phyloP scores from a whole-genome alignment of 2,888 invertebrate genomes.

The Neoascia interrupta region DNA sequence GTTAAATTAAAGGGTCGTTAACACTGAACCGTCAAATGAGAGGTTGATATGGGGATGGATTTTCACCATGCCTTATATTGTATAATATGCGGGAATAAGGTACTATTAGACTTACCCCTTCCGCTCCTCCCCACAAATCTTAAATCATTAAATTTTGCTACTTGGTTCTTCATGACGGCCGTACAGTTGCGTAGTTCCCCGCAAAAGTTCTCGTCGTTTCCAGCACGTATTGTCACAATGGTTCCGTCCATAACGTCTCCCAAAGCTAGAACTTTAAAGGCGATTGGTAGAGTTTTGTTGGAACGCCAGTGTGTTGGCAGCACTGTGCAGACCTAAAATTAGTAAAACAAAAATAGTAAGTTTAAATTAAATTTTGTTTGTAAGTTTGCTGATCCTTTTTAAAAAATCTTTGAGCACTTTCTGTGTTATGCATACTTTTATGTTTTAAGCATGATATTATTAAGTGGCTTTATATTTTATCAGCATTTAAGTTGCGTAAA shows the following conservation, averaged over 20 bases:
- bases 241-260: constrained; percentile 97
- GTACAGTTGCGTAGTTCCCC: constrained; percentile 96
- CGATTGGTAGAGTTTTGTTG: constrained; percentile 97
- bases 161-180: constrained; percentile 97
- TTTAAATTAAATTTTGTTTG: background rate
- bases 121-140: constrained; percentile 98
- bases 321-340: constrained; percentile 86
- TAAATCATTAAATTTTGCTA: constrained; percentile 98
- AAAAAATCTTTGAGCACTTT: no score
- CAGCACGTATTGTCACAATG: constrained; percentile 94
- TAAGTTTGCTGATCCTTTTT: no score
- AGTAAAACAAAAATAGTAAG: no score
- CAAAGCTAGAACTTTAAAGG: constrained; percentile 95
- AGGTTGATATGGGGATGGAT: background rate
- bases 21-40: constrained; percentile 53
- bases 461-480: no score
- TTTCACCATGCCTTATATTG: background rate
- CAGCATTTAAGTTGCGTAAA: no score
- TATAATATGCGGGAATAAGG: background rate
- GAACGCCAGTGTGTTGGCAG: constrained; percentile 97
- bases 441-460: no score
- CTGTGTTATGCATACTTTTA: no score
- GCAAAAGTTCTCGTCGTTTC: constrained; percentile 98
- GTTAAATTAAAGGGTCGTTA: constrained; percentile 58
- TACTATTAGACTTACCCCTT: constrained; percentile 86